Evolutionary conservation across 2,888 invertebrate species (phyloP).

Genomic region (Salpingus planirostris): DNA sequence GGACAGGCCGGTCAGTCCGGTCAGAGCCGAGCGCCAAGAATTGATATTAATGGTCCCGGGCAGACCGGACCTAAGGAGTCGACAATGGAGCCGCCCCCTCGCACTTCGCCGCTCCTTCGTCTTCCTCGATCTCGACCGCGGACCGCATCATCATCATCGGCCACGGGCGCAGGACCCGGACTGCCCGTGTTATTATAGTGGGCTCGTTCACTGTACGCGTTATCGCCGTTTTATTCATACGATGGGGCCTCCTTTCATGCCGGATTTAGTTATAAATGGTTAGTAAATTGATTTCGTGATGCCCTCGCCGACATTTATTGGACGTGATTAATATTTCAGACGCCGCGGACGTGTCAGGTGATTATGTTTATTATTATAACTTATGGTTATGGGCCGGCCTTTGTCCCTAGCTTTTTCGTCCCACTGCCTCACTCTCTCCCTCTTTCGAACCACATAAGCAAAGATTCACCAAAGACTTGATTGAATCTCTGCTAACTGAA

Average conservation of each 20-base stretch:
- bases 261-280: constrained; percentile 39
- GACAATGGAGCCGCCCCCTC: constrained; percentile 30
- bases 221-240: constrained; percentile 42
- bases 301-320: constrained; percentile 30
- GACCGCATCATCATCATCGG: no score
- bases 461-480: no score
- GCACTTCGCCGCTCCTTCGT: no score
- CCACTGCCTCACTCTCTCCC: no score
- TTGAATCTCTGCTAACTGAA: no score
- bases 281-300: constrained; percentile 35
- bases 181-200: no score
- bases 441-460: no score
- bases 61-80: constrained; percentile 34
- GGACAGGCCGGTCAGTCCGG: constrained; percentile 36
- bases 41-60: constrained; percentile 41
- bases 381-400: no score
- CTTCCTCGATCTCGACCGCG: no score
- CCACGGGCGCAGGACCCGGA: no score
- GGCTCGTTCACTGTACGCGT: constrained; percentile 26
- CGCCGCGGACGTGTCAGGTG: constrained; percentile 23
- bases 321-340: constrained; percentile 37
- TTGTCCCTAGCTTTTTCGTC: no score
- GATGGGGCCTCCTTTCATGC: constrained; percentile 34
- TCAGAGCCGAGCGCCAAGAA: constrained; percentile 35
- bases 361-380: constrained; percentile 26